Percentiles rank a stretch among this genome's conserved stretches.
Evolutionary conservation across 2,797 vertebrate species (phyloP).

Genomic region (Macropodus opercularis): DNA sequence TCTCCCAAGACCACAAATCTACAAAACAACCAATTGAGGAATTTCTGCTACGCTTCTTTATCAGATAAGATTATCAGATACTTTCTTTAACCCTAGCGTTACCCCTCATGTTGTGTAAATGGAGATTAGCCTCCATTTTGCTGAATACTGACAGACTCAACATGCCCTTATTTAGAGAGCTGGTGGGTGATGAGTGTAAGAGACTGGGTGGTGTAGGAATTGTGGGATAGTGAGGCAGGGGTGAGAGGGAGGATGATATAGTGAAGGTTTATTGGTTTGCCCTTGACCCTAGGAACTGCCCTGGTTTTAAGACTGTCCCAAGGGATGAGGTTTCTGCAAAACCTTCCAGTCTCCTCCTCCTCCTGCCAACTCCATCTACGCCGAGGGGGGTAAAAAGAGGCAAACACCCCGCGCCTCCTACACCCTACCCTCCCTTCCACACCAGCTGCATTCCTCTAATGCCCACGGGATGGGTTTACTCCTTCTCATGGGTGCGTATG

Average conservation of each 20-base stretch:
- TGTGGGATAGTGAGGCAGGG: slow-evolving; percentile 30
- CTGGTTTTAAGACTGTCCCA: slow-evolving; percentile 51
- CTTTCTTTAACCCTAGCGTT: slow-evolving; percentile 32
- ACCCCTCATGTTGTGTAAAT: slow-evolving; percentile 33
- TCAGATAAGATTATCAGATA: slow-evolving; percentile 65
- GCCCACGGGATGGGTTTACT: slow-evolving; percentile 61
- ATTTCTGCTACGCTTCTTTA: slow-evolving; percentile 56
- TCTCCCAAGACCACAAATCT: slow-evolving; percentile 13
- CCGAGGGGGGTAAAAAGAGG: slow-evolving; percentile 26
- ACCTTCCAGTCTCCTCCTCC: slow-evolving; percentile 26
- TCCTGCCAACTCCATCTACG: slow-evolving; percentile 40
- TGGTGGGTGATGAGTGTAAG: slow-evolving; percentile 34
- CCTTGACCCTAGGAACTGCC: slow-evolving; percentile 62
- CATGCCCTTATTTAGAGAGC: slow-evolving; percentile 78
- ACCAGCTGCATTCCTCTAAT: slow-evolving; percentile 65
- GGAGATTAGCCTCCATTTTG: slow-evolving; percentile 38
- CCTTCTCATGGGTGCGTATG: slow-evolving; percentile 49
- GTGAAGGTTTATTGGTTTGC: slow-evolving; percentile 72
- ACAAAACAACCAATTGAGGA: slow-evolving; percentile 49
- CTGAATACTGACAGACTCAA: slow-evolving; percentile 71
- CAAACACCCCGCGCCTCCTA: slow-evolving; percentile 9
- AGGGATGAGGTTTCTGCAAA: slow-evolving; percentile 36
- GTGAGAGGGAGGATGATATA: slow-evolving; percentile 60
- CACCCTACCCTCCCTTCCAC: slow-evolving; percentile 9
- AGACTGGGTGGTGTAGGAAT: slow-evolving; percentile 41